Percentiles rank a stretch among this genome's conserved stretches.
Evolutionary conservation across 1,140 invertebrate species (phyloP).

Genomic region (Magallana angulata): DNA sequence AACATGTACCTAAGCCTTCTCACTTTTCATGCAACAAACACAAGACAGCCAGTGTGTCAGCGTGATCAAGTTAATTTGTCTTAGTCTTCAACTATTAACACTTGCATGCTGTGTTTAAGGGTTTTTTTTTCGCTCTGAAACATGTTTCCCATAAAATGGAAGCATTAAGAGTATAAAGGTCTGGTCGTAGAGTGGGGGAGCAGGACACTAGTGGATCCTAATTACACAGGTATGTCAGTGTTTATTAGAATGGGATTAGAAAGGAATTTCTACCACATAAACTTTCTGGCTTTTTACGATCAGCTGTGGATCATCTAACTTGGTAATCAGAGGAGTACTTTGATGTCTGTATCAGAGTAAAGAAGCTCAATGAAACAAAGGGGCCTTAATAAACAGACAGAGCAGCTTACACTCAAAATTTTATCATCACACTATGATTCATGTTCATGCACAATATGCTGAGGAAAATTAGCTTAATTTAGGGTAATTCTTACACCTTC

Average conservation of each 20-base stretch:
- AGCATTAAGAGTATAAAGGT: neutral
- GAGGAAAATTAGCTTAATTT: conserved; percentile 31
- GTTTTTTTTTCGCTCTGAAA: neutral
- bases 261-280: conserved; percentile 27
- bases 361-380: neutral
- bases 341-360: conserved; percentile 21
- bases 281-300: neutral
- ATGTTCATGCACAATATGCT: neutral
- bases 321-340: neutral
- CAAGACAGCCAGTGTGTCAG: no score
- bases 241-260: conserved; percentile 36
- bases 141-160: conserved; percentile 23
- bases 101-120: no score
- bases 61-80: no score
- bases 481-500: neutral
- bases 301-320: conserved; percentile 26
- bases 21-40: no score
- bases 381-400: neutral
- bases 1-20: no score
- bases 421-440: conserved; percentile 1
- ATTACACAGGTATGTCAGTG: conserved; percentile 17
- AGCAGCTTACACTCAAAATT: neutral
- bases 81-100: no score
- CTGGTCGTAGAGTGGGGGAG: neutral
- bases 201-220: neutral